phyloP scores from a whole-genome alignment of 2,888 invertebrate species.

The Rhingia campestris region DNA sequence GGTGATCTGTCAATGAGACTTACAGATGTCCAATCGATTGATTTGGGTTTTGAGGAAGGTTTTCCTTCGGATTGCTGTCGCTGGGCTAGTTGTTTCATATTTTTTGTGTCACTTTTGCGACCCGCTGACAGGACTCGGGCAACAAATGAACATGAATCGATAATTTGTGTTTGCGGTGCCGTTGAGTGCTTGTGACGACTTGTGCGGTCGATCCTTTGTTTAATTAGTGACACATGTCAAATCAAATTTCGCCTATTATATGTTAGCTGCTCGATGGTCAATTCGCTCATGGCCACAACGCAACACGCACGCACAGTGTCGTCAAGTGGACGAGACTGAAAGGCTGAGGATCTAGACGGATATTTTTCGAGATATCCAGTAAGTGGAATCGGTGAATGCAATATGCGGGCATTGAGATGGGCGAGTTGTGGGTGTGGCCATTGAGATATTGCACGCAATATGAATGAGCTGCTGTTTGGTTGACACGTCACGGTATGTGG shows the following conservation, averaged over 20 bases:
- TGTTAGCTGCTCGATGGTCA: slow-evolving; percentile 64
- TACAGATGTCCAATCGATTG: slow-evolving; percentile 70
- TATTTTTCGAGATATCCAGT: slow-evolving; percentile 8
- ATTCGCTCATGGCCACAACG: slow-evolving; percentile 49
- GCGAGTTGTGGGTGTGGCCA: slow-evolving; percentile 61
- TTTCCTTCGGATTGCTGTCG: slow-evolving; percentile 32
- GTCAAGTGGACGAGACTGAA: slow-evolving; percentile 69
- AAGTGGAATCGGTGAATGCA: slow-evolving; percentile 23
- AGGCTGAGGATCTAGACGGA: slow-evolving; percentile 33
- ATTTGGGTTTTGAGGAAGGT: slow-evolving; percentile 68
- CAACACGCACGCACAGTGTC: slow-evolving; percentile 38
- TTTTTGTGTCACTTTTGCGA: slow-evolving; percentile 16
- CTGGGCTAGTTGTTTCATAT: slow-evolving; percentile 38
- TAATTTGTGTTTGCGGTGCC: slow-evolving; percentile 50
- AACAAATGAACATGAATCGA: slow-evolving; percentile 55
- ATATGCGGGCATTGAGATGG: slow-evolving; percentile 28
- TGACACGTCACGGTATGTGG: slow-evolving; percentile 50
- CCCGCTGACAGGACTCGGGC: slow-evolving; percentile 59
- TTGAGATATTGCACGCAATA: slow-evolving; percentile 18
- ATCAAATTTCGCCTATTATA: slow-evolving; percentile 66
- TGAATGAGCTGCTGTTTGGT: slow-evolving; percentile 42
- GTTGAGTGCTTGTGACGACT: slow-evolving; percentile 52
- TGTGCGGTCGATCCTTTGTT: slow-evolving; percentile 70
- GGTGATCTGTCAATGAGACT: slow-evolving; percentile 69
- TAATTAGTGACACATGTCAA: slow-evolving; percentile 74